Conservation (phyloP, 2,888 invertebrate species). For the Lysandra bellargus region DNA sequence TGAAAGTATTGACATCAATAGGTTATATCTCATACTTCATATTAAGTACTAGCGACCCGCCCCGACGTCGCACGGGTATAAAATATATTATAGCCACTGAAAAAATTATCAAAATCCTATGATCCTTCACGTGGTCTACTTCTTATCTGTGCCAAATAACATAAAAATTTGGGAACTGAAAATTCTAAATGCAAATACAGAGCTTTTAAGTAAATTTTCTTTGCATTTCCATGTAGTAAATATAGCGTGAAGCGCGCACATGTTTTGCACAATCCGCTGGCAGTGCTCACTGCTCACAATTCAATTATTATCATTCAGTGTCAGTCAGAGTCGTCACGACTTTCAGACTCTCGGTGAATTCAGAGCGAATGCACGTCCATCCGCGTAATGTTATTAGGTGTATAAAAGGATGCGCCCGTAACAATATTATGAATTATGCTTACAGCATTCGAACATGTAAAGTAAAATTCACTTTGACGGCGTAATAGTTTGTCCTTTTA, state of each 20-base stretch:
- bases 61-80: too few relatives aligned
- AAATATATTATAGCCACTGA: too few relatives aligned
- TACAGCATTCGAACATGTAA: neutral
- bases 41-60: neutral
- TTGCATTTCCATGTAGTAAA: slow-evolving; percentile 12
- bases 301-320: slow-evolving; percentile 30
- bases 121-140: too few relatives aligned
- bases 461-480: neutral
- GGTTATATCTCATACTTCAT: too few relatives aligned
- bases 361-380: slow-evolving; percentile 16
- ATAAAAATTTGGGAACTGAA: neutral
- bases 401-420: slow-evolving; percentile 26
- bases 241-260: slow-evolving; percentile 20
- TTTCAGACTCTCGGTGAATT: slow-evolving; percentile 23
- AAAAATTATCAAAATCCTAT: too few relatives aligned
- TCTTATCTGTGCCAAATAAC: too few relatives aligned
- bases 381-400: slow-evolving; percentile 21
- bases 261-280: slow-evolving; percentile 10
- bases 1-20: neutral
- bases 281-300: slow-evolving; percentile 9
- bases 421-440: slow-evolving; percentile 26
- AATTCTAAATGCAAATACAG: neutral
- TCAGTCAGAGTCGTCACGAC: slow-evolving; percentile 21
- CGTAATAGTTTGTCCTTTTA: neutral
- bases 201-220: slow-evolving; percentile 10